Evolutionary conservation across 2,888 invertebrate genomes (phyloP).

Genomic region (Spatulosminthurus flaviceps): DNA sequence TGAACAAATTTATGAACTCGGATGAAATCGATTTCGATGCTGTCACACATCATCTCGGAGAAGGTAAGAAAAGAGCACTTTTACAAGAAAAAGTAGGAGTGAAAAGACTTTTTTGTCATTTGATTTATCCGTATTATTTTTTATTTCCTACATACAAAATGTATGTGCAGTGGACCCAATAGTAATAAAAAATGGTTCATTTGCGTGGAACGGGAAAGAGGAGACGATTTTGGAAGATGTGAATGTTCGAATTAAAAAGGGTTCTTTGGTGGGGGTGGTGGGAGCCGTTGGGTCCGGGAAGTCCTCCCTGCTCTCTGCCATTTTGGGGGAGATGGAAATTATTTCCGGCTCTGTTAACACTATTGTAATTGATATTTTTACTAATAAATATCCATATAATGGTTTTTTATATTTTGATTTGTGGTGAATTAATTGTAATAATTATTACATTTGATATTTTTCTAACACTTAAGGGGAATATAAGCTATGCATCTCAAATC

Average conservation of each 20-base stretch:
- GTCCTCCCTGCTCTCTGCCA: conserved; percentile 86
- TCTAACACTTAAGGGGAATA: too few species aligned
- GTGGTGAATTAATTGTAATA: too few species aligned
- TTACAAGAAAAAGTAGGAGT: too few species aligned
- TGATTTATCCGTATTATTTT: too few species aligned
- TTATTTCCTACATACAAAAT: too few species aligned
- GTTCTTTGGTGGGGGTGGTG: conserved; percentile 77
- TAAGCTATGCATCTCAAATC: too few species aligned
- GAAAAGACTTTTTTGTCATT: too few species aligned
- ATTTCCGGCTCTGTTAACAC: conserved; percentile 78
- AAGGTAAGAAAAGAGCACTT: conserved; percentile 55
- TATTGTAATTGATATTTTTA: too few species aligned
- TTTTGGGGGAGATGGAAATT: conserved; percentile 92
- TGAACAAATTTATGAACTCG: conserved; percentile 68
- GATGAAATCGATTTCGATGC: conserved; percentile 69
- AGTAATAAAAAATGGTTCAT: conserved; percentile 85
- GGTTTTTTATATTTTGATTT: too few species aligned
- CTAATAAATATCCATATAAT: too few species aligned
- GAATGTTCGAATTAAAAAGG: conserved; percentile 75
- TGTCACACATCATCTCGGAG: conserved; percentile 64
- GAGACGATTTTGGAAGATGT: conserved; percentile 69
- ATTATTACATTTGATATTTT: too few species aligned
- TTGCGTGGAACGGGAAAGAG: conserved; percentile 76
- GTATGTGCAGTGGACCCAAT: conserved; percentile 75
- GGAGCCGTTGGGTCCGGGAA: conserved; percentile 90